A percentile compares a stretch with the other conserved stretches of the same genome.
Conservation (phyloP, 1,140 invertebrate species). For the Maconellicoccus hirsutus region DNA sequence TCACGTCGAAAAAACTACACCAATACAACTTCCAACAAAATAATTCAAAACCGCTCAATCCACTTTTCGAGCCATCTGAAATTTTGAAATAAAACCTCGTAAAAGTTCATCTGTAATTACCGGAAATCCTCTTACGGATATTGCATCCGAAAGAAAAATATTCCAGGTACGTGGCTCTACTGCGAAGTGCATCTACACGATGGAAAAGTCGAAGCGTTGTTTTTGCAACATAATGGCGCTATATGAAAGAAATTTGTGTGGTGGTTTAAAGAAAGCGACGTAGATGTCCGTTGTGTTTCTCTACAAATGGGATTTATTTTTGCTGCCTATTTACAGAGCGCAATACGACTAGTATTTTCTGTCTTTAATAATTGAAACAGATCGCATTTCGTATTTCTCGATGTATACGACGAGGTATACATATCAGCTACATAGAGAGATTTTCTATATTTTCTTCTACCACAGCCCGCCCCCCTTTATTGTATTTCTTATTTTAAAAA, state of each 20-base stretch:
- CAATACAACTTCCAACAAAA: no score
- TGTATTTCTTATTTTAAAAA: no score
- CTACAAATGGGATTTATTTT: not conserved
- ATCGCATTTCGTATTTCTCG: not conserved
- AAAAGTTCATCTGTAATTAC: no score
- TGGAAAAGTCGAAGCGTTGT: not conserved
- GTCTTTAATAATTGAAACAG: conserved; percentile 5
- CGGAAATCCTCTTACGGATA: no score
- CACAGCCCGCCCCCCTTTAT: no score
- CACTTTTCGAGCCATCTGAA: no score
- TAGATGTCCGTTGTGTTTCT: not conserved
- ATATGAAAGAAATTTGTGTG: not conserved
- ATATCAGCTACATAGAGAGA: not conserved
- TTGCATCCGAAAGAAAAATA: no score
- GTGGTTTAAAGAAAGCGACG: not conserved
- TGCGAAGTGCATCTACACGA: no score
- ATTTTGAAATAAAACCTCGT: no score
- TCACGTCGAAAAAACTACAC: no score
- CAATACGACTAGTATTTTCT: not conserved
- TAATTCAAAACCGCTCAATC: no score
- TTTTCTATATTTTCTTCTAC: not conserved
- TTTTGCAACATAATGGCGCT: not conserved
- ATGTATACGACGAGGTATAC: not conserved
- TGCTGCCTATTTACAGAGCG: not conserved
- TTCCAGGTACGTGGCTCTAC: no score